These are phyloP conservation scores for Cantharis nigra DNA, from an alignment of 2,888 invertebrate species.

Conservation along the genomic window DNA sequence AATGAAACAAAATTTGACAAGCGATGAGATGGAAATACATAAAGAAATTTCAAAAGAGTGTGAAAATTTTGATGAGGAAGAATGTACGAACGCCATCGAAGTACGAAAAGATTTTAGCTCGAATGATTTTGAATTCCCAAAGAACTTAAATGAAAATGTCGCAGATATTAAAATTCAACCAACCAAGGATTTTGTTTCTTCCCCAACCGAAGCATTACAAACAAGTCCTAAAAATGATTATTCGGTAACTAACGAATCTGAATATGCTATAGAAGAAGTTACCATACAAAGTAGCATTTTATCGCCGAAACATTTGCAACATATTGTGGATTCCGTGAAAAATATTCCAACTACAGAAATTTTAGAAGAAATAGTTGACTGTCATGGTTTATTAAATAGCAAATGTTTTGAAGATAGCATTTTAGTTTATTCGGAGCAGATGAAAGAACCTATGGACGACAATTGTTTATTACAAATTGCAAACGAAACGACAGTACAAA, in stretches of 20 bases:
- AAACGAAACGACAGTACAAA: neutral
- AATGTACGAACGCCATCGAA: neutral
- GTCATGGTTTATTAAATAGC: neutral
- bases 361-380: neutral
- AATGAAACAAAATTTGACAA: neutral
- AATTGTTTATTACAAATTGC: constrained; percentile 1
- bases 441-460: neutral
- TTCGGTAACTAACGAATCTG: neutral
- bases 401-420: neutral
- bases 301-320: neutral
- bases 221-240: neutral
- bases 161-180: neutral
- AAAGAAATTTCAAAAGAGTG: neutral
- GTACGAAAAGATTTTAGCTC: neutral
- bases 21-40: neutral
- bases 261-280: neutral
- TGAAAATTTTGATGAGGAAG: neutral
- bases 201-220: neutral
- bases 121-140: neutral
- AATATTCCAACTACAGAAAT: neutral
- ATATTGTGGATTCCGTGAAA: neutral
- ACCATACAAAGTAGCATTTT: neutral
- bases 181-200: neutral
- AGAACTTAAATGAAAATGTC: neutral
- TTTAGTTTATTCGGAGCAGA: neutral